Evolutionary conservation across 2,113 vertebrate species (phyloP), one percentile per base, ranked within the genome.

Genomic region (Prionailurus bengalensis): DNA sequence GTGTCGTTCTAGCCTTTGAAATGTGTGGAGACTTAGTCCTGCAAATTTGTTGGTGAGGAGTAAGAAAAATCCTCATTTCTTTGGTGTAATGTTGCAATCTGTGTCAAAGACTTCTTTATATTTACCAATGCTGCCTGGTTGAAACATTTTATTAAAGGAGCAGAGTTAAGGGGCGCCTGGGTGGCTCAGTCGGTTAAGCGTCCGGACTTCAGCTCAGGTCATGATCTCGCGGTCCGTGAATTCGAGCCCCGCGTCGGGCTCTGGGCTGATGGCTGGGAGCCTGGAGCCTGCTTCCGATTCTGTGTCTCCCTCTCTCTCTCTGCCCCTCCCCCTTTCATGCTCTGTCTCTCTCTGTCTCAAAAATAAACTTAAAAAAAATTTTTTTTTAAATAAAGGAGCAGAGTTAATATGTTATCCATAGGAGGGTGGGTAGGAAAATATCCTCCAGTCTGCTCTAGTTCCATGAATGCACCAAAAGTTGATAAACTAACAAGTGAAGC

Each of bases 31-130:
- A 66, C n/a, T 68, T 73, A 45, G 23, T 31, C 70, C 6, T 87
- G 83, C 55, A 86, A 73, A 42, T 79, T 84, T 71, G 23, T 88
- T 94, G n/a, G 21, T 95, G 42, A 94, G 9, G 25, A 82, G 23
- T 81, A 86, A 91, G 88, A 21, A 95, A 91, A 82, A 71, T 92
- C 11, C 23, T 89, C 8, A 82, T 93, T 94, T 94, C 16, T 51
- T 94, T 88, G 14, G 19, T 83, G 16, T 83, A 87, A 89, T 74
- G 14, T 81, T 93, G 71, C 23, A 89, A 81, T 42, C 8, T 89
- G 27, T 51, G 29, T 12, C 53, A 95, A 6, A 88, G 31, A 83
- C 8, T 91, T n/a, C 15, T 83, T 93, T 79, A 79, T 80, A 78
- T 68, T 95, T 95, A 55, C 2, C 36, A 51, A 5, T 16, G 3